Conservation (phyloP, 2,113 vertebrate genomes). For the Columba livia region DNA sequence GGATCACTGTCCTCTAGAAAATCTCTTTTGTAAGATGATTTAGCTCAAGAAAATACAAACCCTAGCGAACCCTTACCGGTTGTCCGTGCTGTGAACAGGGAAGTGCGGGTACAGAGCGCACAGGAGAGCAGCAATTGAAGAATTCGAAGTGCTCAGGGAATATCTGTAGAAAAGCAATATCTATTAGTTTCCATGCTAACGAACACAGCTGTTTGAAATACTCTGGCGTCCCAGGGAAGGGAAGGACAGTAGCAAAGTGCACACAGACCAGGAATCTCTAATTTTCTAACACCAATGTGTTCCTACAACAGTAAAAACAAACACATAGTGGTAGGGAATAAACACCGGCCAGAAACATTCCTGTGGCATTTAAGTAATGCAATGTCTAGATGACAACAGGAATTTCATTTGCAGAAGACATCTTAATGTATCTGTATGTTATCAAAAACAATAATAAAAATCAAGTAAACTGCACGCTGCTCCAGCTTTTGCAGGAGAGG, state of each 20-base stretch:
- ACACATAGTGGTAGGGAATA: neutral
- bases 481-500: neutral
- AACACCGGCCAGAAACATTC: neutral
- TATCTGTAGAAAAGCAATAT: slow-evolving; percentile 76
- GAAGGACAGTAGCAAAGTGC: neutral
- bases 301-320: neutral
- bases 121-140: slow-evolving; percentile 93
- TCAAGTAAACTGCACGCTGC: neutral
- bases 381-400: neutral
- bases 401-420: accelerated
- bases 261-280: neutral
- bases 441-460: neutral
- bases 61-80: slow-evolving; percentile 78
- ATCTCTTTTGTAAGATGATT: neutral
- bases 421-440: neutral
- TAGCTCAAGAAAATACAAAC: neutral
- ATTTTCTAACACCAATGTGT: neutral
- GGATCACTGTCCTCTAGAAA: neutral
- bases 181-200: neutral
- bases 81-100: slow-evolving; percentile 96
- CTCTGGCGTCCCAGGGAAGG: neutral
- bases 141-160: slow-evolving; percentile 93
- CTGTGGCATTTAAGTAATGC: neutral
- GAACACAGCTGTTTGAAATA: neutral
- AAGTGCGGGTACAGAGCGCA: slow-evolving; percentile 97